A percentile compares a stretch with the other conserved stretches of the same genome.
These are phyloP conservation scores for Frankliniella fusca DNA, from an alignment of 2,888 invertebrate species.

Conservation along the genomic window DNA sequence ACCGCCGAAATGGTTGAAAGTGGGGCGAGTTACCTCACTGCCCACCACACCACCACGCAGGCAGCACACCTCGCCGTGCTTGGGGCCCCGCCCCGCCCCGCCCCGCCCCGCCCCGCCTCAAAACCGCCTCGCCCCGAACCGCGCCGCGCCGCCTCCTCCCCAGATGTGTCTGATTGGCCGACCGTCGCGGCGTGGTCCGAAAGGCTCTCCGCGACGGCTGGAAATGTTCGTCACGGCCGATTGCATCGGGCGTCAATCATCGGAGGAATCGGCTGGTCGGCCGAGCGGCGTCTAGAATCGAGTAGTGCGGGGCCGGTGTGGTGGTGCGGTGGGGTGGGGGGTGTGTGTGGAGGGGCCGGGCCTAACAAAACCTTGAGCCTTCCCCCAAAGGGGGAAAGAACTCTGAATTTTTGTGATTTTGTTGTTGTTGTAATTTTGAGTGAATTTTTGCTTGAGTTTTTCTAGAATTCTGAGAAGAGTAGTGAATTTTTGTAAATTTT, in stretches of 20 bases:
- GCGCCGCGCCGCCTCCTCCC: background rate
- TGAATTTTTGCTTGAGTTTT: too few species aligned
- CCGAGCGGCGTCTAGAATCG: too few species aligned
- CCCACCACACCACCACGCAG: background rate
- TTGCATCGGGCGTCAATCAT: constrained; percentile 17
- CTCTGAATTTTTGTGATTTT: too few species aligned
- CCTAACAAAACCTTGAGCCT: too few species aligned
- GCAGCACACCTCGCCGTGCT: too few species aligned
- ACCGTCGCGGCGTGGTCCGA: background rate
- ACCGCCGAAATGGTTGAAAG: background rate
- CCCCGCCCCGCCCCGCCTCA: background rate
- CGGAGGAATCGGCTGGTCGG: background rate
- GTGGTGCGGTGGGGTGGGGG: background rate
- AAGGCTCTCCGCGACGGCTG: background rate
- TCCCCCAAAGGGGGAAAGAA: too few species aligned
- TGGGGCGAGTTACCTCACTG: background rate
- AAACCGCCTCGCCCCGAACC: background rate
- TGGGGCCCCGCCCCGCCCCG: background rate
- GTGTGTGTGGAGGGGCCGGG: background rate
- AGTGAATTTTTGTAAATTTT: too few species aligned
- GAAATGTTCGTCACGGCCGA: constrained; percentile 25
- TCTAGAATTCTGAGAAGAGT: too few species aligned
- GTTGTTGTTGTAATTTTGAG: too few species aligned
- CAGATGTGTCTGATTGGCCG: constrained; percentile 25
- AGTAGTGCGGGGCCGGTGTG: background rate